phyloP scores from a whole-genome alignment of 2,797 vertebrate species.

The Taenioides sp. region DNA sequence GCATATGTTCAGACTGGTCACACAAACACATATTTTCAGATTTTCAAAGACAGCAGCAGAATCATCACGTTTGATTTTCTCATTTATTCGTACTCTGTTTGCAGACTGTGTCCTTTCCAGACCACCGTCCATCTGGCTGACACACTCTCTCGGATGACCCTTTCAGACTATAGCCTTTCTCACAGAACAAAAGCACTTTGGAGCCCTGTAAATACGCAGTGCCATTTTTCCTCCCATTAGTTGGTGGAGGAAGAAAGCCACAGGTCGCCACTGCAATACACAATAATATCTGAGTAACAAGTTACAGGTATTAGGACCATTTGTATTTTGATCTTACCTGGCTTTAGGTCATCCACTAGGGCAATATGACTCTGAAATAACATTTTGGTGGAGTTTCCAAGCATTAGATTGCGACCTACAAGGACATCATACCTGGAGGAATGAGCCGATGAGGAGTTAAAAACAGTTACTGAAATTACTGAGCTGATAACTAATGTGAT shows the following conservation, averaged over 20 bases:
- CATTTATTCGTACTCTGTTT: conserved; percentile 44
- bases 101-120: conserved; percentile 64
- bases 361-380: conserved; percentile 74
- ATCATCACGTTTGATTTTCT: conserved; percentile 23
- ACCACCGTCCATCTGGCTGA: conserved; percentile 61
- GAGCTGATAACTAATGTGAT: too few species aligned
- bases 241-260: conserved; percentile 68
- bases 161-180: conserved; percentile 45
- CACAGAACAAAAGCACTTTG: conserved; percentile 59
- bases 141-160: conserved; percentile 62
- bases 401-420: conserved; percentile 74
- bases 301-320: not conserved
- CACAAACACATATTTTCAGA: conserved; percentile 16
- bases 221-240: conserved; percentile 65
- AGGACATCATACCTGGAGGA: conserved; percentile 79
- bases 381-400: conserved; percentile 78
- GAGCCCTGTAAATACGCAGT: conserved; percentile 66
- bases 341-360: conserved; percentile 60
- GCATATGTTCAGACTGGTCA: not conserved
- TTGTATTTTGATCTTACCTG: conserved; percentile 31
- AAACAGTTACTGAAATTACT: too few species aligned
- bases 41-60: conserved; percentile 19
- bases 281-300: not conserved
- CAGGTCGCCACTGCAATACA: conserved; percentile 64
- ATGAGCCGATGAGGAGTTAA: not conserved